Evolutionary conservation across 2,113 vertebrate genomes (phyloP).

Genomic region (Columbina picui): DNA sequence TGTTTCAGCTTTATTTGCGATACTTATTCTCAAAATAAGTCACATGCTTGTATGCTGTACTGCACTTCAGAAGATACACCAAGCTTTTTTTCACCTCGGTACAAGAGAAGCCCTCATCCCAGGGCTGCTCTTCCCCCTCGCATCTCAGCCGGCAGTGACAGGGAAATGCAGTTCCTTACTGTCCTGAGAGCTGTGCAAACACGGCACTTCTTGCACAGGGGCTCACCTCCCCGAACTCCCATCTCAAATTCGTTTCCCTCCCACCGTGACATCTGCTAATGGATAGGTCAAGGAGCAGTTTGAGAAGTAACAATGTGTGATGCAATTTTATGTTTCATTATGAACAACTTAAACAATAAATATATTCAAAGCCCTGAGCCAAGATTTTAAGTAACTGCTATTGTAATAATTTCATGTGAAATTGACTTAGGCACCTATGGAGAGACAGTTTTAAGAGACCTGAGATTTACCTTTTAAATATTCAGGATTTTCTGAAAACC

Average conservation of each 20-base stretch:
- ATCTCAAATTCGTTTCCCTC: not conserved
- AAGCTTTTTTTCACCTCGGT: not conserved
- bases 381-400: not conserved
- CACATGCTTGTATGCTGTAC: not conserved
- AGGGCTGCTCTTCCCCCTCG: not conserved
- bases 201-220: not conserved
- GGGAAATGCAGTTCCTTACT: not conserved
- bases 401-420: not conserved
- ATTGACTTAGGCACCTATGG: not conserved
- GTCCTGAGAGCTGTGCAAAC: not conserved
- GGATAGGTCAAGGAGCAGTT: constrained; percentile 2
- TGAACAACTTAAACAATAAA: not conserved
- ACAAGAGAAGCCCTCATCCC: not conserved
- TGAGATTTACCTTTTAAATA: not conserved
- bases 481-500: not conserved
- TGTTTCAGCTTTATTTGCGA: not conserved
- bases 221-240: not conserved
- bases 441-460: not conserved
- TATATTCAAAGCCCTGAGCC: not conserved
- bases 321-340: not conserved
- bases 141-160: fast-evolving
- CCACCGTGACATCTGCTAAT: not conserved
- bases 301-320: not conserved
- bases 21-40: not conserved
- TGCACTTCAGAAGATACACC: not conserved